These are phyloP conservation scores for Eurois occulta DNA, from an alignment of 2,888 invertebrate genomes.

Conservation along the genomic window DNA sequence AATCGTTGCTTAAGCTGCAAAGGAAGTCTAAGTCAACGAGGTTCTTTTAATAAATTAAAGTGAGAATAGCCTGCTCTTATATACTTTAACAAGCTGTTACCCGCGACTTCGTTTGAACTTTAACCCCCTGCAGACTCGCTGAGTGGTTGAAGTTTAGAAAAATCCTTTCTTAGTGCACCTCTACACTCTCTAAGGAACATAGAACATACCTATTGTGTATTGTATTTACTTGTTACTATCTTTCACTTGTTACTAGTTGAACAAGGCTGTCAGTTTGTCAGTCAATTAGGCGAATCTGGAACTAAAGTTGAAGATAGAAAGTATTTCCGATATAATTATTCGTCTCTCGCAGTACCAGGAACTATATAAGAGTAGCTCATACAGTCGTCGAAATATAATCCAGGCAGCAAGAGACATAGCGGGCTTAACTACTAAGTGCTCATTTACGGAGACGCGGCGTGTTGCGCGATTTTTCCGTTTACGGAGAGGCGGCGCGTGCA, in stretches of 20 bases:
- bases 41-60: constrained; percentile 36
- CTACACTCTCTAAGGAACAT: constrained; percentile 21
- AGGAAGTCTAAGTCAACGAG: not conserved
- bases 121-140: constrained; percentile 44
- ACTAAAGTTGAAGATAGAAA: constrained; percentile 1
- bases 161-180: constrained; percentile 35
- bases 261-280: constrained; percentile 17
- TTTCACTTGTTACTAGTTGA: constrained; percentile 4
- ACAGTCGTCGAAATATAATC: not conserved
- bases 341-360: not conserved
- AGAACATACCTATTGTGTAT: constrained; percentile 22
- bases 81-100: constrained; percentile 38
- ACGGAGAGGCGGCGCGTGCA: too few species aligned
- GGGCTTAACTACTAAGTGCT: too few species aligned
- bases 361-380: not conserved
- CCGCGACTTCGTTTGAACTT: constrained; percentile 36
- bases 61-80: constrained; percentile 32
- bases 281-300: constrained; percentile 1
- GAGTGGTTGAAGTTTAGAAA: constrained; percentile 53
- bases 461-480: too few species aligned
- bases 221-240: constrained; percentile 35
- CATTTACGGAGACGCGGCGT: too few species aligned
- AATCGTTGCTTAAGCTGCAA: not conserved
- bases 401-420: not conserved
- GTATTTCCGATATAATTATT: not conserved